These are phyloP conservation scores for Hapalemur alaotrensis DNA, from an alignment of 2,797 vertebrate species.

Conservation along the genomic window DNA sequence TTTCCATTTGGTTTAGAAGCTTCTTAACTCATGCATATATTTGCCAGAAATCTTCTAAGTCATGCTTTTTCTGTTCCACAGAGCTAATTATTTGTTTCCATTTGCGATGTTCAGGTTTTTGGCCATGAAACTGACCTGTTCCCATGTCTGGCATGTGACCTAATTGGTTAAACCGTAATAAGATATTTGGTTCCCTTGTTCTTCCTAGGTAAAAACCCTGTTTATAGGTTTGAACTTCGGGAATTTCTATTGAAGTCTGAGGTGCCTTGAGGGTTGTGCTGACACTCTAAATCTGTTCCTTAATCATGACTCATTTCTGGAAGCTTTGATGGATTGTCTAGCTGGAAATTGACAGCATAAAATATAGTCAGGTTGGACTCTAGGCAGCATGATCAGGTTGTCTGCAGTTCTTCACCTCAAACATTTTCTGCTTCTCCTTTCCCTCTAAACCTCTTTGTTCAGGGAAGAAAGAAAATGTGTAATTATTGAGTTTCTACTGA, in stretches of 20 bases:
- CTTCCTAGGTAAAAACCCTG: background rate
- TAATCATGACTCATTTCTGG: constrained; percentile 51
- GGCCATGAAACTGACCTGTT: background rate
- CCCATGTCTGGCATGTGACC: constrained; percentile 46
- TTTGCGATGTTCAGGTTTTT: constrained; percentile 34
- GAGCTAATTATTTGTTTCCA: constrained; percentile 55
- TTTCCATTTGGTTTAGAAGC: constrained; percentile 60
- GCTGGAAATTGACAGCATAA: constrained; percentile 29
- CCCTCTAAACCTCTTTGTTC: background rate
- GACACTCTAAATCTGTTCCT: constrained; percentile 41
- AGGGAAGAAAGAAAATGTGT: constrained; percentile 14
- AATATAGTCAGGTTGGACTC: background rate
- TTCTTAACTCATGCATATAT: background rate
- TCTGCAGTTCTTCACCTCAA: background rate
- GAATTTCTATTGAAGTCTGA: constrained; percentile 35
- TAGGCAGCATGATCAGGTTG: constrained; percentile 2
- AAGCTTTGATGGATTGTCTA: constrained; percentile 46
- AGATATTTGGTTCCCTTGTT: constrained; percentile 34
- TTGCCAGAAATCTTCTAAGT: background rate
- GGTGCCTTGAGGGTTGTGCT: constrained; percentile 38
- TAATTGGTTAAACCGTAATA: constrained; percentile 19
- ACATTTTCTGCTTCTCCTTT: background rate
- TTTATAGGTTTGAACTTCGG: constrained; percentile 44
- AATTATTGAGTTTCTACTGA: constrained; percentile 17
- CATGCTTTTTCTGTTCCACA: constrained; percentile 2